A percentile compares a stretch with the other conserved stretches of the same genome.
Evolutionary conservation across 2,888 invertebrate species (phyloP).

Genomic region (Coelinius sp.): DNA sequence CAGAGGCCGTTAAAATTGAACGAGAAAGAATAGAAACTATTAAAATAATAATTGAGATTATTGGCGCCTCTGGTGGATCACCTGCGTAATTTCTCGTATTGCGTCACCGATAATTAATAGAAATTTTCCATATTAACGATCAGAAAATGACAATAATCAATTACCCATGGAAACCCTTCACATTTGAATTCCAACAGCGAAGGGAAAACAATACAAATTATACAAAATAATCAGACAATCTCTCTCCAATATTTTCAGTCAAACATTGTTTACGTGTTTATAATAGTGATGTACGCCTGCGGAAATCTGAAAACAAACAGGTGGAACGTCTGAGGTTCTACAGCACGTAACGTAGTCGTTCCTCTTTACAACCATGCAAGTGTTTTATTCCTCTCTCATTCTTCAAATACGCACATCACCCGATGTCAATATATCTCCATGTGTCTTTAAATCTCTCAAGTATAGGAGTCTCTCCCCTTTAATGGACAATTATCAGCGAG

Average conservation of each 20-base stretch:
- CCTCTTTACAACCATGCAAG: neutral
- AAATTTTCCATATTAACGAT: neutral
- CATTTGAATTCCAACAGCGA: neutral
- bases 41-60: constrained; percentile 7
- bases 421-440: neutral
- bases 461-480: neutral
- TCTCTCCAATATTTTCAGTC: neutral
- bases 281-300: neutral
- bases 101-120: neutral
- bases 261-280: neutral
- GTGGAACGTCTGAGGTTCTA: neutral
- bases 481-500: neutral
- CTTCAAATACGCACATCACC: neutral
- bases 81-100: neutral
- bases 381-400: neutral
- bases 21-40: neutral
- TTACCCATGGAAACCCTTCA: neutral
- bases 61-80: constrained; percentile 19
- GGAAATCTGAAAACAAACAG: constrained; percentile 15
- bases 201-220: neutral
- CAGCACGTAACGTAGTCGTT: neutral
- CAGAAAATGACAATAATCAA: neutral
- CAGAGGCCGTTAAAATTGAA: neutral
- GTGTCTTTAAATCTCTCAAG: neutral
- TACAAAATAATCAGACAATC: neutral